Conservation (phyloP, 1,140 invertebrate genomes). For the Macrobrachium nipponense region DNA sequence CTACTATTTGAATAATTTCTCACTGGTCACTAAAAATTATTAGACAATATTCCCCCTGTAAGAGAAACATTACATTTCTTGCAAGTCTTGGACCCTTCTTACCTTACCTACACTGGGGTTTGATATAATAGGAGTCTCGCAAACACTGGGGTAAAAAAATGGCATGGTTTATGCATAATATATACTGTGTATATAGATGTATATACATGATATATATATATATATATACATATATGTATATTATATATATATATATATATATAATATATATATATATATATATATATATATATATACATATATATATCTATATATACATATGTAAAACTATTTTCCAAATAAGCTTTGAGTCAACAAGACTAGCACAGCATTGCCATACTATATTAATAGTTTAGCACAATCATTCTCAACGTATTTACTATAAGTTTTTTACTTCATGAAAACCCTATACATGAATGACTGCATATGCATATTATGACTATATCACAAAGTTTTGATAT, state of each 20-base stretch:
- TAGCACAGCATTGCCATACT: no score
- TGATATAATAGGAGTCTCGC: neutral
- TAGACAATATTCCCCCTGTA: no score
- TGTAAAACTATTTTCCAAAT: neutral
- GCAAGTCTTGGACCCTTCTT: conserved; percentile 21
- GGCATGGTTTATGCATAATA: conserved; percentile 25
- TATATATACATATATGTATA: conserved; percentile 56
- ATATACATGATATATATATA: conserved; percentile 34
- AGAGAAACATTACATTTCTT: no score
- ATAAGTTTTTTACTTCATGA: no score
- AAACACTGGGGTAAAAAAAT: conserved; percentile 1
- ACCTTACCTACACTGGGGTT: neutral
- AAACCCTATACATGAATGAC: no score
- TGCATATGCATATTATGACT: no score
- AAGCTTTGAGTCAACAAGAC: no score
- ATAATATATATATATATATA: conserved; percentile 35
- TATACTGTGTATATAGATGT: conserved; percentile 30
- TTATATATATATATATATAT: conserved; percentile 56
- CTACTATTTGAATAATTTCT: no score
- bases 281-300: conserved; percentile 20
- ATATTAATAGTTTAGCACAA: no score
- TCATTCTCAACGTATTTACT: no score
- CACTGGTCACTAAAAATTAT: no score
- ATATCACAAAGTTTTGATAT: no score
- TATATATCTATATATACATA: conserved; percentile 4